Evolutionary conservation across 2,888 invertebrate genomes (phyloP).

Genomic region (Phortica okadai): DNA sequence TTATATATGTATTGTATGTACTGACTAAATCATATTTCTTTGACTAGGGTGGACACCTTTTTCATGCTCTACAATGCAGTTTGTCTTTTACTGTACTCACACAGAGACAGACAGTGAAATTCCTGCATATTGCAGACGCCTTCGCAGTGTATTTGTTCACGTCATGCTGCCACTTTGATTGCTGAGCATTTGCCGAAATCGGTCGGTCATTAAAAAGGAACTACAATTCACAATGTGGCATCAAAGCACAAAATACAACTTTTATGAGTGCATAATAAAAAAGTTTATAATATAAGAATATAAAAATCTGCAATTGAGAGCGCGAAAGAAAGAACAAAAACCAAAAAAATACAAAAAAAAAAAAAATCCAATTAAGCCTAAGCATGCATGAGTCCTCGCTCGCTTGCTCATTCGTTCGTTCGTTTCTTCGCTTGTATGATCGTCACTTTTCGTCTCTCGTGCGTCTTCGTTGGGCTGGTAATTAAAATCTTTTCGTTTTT

Average conservation of each 20-base stretch:
- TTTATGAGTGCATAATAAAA: conserved; percentile 25
- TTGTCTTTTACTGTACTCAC: not conserved
- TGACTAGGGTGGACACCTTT: conserved; percentile 9
- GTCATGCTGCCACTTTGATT: conserved; percentile 39
- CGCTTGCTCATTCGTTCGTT: not conserved
- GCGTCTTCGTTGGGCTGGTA: not conserved
- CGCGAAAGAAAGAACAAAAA: not conserved
- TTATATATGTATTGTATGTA: not conserved
- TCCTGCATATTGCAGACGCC: no score
- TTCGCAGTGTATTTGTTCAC: no score
- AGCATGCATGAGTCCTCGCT: conserved; percentile 1
- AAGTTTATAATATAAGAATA: conserved; percentile 19
- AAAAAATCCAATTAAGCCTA: conserved; percentile 17
- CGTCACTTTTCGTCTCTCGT: not conserved
- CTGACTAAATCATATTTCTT: conserved; percentile 10
- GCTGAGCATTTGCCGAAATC: conserved; percentile 44
- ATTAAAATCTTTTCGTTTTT: not conserved
- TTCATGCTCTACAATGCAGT: not conserved
- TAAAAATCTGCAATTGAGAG: conserved; percentile 5
- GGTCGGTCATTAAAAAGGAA: conserved; percentile 41
- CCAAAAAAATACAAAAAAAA: not conserved
- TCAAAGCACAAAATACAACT: conserved; percentile 16
- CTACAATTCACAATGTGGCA: conserved; percentile 11
- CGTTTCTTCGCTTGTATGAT: no score
- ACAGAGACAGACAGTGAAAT: no score